Evolutionary conservation across 2,888 invertebrate genomes (phyloP), one percentile per base, ranked within the genome.

Genomic region (Aleiodes leptofemur): DNA sequence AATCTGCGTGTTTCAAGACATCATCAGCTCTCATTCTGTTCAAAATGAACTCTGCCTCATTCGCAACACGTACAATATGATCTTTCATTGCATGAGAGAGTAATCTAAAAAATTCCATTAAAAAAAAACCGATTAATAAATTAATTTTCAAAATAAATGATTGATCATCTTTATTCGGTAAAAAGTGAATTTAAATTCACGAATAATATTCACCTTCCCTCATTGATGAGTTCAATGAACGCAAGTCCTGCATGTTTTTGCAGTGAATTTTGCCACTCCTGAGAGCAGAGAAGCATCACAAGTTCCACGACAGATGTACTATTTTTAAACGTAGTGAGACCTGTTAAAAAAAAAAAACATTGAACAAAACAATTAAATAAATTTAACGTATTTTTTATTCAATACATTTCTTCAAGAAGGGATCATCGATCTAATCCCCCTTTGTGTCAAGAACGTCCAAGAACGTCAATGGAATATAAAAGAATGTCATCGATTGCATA

Each of bases 251-350:
- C 99, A 90, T 99, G 98, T 91, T 99, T 99, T 90, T 99, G 99
- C 69, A 99, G 91, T 0, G 99, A 99, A 91, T 99, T 99, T 91
- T 99, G 99, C 99, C 99, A 99, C 91, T 99, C 99, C 91, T 99
- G 99, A 0, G 98, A 98, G 90, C 99, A 99, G 73, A 99, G 92
- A 86, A 99, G 90, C 99, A 99, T 99, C 76, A 99, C 99, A 78
- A 99, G 92, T 88, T 99, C 99, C 53, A 99, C 98, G 0, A 99
- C 99, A 0, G 98, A 98, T 68, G 96, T 97, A 86, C 97, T 97
- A 86, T 97, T 97, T 90, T 98, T 98, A 90, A 99, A 96, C 0
- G 99, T 99, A 81, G 97, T 98, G 82, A 99, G 91, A 73, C 99
- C 96, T 96, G 89, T 29, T 88, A 85, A 75, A 79, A 73, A 73